Base-by-base conservation (phyloP, 1,140 invertebrate genomes). In the Diabrotica undecimpunctata region DNA sequence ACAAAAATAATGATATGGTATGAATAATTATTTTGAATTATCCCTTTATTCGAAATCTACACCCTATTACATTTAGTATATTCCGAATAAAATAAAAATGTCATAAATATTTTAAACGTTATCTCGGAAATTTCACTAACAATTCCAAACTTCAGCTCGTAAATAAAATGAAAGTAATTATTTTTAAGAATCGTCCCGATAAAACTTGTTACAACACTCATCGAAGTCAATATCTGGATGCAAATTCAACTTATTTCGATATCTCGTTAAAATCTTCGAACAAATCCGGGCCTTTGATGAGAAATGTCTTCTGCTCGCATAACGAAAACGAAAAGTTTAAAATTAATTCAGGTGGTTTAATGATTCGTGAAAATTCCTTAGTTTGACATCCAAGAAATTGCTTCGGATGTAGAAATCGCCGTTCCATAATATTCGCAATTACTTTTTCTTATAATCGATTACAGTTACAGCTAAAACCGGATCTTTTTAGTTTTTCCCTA, bases 331-430 rank as follows among this genome's bases (percentile, higher is more conserved):
- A 55, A 55, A 55, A 55, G 13, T 55, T 55, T 55, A 10, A 35
- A 55, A 55, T 55, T 55, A 55, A 55, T 55, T 55, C 54, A 55
- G 54, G 54, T 14, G 10, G 54, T 55, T 14, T 55, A 55, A 55
- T 55, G 54, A 55, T 36, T 55, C 54, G 54, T 46, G 54, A 55
- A 55, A 55, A 55, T 55, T 55, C 54, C 54, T 55, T 14, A 55
- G 54, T 55, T 55, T 55, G n/a, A 55, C 54, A 55, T 55, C 13
- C 35, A 55, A 14, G 54, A 55, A 55, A 55, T 55, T 14, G 35
- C 54, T 55, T 55, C 54, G 54, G 35, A 25, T 55, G n/a, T 25
- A 8, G 54, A 35, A 25, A 25, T 55, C 12, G 35, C 11, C 54
- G 54, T 55, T 55, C 25, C 25, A 55, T 55, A 55, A 55, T 55